A percentile compares a stretch with the other conserved stretches of the same genome.
Conservation (phyloP, 2,888 invertebrate species). For the Epsilonema sp. region DNA sequence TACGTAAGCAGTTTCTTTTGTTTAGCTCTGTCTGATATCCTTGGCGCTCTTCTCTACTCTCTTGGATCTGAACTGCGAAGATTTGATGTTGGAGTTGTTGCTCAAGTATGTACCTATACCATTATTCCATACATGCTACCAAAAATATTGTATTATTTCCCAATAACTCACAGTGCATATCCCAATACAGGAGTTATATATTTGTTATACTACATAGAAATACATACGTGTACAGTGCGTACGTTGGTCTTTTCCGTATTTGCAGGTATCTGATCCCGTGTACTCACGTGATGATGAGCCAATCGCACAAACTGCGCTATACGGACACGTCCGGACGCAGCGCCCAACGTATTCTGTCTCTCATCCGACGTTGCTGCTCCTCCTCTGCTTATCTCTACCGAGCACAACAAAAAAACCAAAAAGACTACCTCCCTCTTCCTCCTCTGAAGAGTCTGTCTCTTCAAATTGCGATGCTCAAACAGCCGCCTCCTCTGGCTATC, state of each 20-base stretch:
- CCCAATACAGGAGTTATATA: too few relatives aligned
- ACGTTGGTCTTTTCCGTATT: conserved; percentile 5
- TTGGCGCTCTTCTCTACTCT: conserved; percentile 70
- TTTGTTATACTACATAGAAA: too few relatives aligned
- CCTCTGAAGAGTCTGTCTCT: too few relatives aligned
- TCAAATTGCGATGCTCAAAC: too few relatives aligned
- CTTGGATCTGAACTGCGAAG: conserved; percentile 74
- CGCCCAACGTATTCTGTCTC: conserved; percentile 51
- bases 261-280: conserved; percentile 56
- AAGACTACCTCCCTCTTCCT: too few relatives aligned
- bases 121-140: conserved; percentile 12
- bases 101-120: too few relatives aligned
- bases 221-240: too few relatives aligned
- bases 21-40: conserved; percentile 53
- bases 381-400: too few relatives aligned
- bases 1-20: conserved; percentile 7
- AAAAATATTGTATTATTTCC: too few relatives aligned
- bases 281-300: conserved; percentile 58
- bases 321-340: conserved; percentile 51
- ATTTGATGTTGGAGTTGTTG: conserved; percentile 72
- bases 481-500: too few relatives aligned
- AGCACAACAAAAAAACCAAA: too few relatives aligned
- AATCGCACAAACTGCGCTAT: conserved; percentile 47
- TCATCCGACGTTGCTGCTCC: conserved; percentile 44
- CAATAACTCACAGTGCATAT: too few relatives aligned